A percentile compares a stretch with the other conserved stretches of the same genome.
Conservation (phyloP, 2,888 invertebrate species). For the Callimorpha dominula region DNA sequence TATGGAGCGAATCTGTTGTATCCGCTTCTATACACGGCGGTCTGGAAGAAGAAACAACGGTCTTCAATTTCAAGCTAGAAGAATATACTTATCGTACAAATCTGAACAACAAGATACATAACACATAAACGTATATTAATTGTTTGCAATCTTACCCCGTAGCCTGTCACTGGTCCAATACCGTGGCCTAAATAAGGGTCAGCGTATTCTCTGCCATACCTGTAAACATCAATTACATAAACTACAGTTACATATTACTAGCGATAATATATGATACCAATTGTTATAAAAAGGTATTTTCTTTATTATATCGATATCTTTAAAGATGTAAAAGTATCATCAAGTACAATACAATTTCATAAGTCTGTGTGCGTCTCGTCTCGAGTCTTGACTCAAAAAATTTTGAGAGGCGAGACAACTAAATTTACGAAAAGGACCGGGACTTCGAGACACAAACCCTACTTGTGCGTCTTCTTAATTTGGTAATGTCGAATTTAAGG, state of each 20-base stretch:
- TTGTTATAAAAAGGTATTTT: no score
- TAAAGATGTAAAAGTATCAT: no score
- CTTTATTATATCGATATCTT: neutral
- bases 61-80: conserved; percentile 1
- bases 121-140: neutral
- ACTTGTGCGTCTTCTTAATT: no score
- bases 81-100: neutral
- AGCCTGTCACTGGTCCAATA: conserved; percentile 98
- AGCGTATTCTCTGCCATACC: conserved; percentile 96
- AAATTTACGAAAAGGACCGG: no score
- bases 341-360: no score
- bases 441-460: no score
- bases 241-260: neutral
- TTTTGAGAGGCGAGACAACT: no score
- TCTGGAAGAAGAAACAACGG: conserved; percentile 85
- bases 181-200: conserved; percentile 98
- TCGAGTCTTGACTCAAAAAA: no score
- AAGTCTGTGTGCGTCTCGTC: no score
- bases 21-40: conserved; percentile 96
- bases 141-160: conserved; percentile 93
- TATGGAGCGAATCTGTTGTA: conserved; percentile 98
- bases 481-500: no score
- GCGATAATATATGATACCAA: no score
- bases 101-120: neutral
- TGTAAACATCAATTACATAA: conserved; percentile 65